These are phyloP conservation scores for Podarcis cretensis DNA, from an alignment of 2,113 vertebrate species.

Conservation along the genomic window DNA sequence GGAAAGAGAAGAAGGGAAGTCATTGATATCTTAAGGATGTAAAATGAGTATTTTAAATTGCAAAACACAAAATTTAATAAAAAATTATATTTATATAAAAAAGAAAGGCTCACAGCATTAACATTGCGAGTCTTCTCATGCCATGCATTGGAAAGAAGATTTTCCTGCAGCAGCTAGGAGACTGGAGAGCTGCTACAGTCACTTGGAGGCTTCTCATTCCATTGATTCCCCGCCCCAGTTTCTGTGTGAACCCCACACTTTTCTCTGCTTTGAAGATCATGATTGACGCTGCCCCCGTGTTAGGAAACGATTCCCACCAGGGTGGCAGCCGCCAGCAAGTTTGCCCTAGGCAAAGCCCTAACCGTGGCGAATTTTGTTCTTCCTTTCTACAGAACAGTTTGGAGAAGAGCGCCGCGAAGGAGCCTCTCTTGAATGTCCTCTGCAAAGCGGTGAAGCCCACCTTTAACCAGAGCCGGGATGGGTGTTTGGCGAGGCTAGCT, in stretches of 20 bases:
- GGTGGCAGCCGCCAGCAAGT: too few species aligned
- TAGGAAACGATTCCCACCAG: background rate
- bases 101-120: too few species aligned
- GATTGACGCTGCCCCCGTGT: accelerated
- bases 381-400: background rate
- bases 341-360: background rate
- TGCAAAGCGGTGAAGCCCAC: conserved; percentile 59
- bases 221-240: background rate
- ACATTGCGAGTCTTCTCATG: too few species aligned
- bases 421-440: conserved; percentile 54
- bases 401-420: accelerated
- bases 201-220: background rate
- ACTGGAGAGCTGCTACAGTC: background rate
- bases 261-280: background rate
- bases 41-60: too few species aligned
- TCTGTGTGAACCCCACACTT: background rate
- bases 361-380: background rate
- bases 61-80: too few species aligned
- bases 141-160: too few species aligned
- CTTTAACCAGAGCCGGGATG: conserved; percentile 60
- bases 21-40: too few species aligned
- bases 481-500: conserved; percentile 43
- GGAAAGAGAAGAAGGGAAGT: too few species aligned
- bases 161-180: background rate
- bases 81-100: too few species aligned